Percentiles rank a stretch among this genome's conserved stretches.
Evolutionary conservation across 2,888 invertebrate genomes (phyloP).

Genomic region (Alcis repandata): DNA sequence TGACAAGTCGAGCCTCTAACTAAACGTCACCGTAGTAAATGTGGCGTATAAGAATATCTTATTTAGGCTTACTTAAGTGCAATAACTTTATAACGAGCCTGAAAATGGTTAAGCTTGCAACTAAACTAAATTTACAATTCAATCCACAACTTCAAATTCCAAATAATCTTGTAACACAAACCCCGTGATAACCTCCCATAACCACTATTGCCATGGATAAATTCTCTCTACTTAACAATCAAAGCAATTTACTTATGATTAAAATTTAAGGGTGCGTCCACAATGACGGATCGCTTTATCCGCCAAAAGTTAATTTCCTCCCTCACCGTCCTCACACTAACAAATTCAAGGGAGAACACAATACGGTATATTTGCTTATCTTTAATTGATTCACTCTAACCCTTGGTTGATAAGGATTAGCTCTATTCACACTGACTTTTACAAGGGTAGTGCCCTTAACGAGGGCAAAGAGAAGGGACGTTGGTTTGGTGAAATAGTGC

Average conservation of each 20-base stretch:
- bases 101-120: too few relatives aligned
- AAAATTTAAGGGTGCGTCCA: constrained; percentile 66
- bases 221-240: constrained; percentile 60
- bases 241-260: constrained; percentile 66
- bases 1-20: too few relatives aligned
- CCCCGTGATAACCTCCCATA: constrained; percentile 25
- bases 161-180: constrained; percentile 15
- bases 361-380: constrained; percentile 85
- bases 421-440: constrained; percentile 85
- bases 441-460: constrained; percentile 84
- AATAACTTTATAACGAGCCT: too few relatives aligned
- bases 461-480: constrained; percentile 64
- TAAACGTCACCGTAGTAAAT: too few relatives aligned
- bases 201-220: too few relatives aligned
- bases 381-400: constrained; percentile 86
- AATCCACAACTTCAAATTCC: neutral
- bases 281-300: constrained; percentile 79
- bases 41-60: too few relatives aligned
- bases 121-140: too few relatives aligned
- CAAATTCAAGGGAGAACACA: constrained; percentile 78
- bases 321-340: constrained; percentile 65
- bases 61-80: too few relatives aligned
- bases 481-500: constrained; percentile 36
- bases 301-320: constrained; percentile 83
- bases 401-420: constrained; percentile 83